phyloP scores from a whole-genome alignment of 2,797 vertebrate species.

The Clamator glandarius region DNA sequence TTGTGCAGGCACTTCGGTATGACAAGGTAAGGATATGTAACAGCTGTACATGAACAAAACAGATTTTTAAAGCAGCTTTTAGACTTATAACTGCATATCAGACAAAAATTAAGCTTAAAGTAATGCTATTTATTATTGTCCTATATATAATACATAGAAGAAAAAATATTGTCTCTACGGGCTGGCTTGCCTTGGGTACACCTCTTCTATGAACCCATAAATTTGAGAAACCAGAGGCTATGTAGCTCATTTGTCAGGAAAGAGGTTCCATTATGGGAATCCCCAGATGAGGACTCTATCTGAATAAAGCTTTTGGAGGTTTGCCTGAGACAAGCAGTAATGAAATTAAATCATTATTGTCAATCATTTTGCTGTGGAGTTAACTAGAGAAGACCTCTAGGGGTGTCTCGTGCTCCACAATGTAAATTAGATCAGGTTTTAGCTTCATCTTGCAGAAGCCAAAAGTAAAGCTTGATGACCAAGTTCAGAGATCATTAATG shows the following conservation, averaged over 20 bases:
- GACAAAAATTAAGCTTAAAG: neutral
- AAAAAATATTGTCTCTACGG: neutral
- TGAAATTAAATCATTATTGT: neutral
- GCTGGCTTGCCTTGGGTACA: neutral
- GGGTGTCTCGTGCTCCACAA: neutral
- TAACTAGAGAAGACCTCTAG: neutral
- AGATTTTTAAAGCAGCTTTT: neutral
- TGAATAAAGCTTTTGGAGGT: neutral
- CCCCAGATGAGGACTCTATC: neutral
- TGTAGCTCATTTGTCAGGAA: neutral
- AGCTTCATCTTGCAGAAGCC: neutral
- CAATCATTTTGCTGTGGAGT: neutral
- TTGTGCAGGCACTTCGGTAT: constrained; percentile 95
- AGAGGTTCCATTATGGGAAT: neutral
- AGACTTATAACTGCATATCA: neutral
- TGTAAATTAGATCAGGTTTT: neutral
- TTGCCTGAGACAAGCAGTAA: neutral
- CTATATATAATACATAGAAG: neutral
- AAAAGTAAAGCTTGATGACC: neutral
- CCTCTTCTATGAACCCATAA: neutral
- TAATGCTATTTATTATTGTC: neutral
- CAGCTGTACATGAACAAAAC: neutral
- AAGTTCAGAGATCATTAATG: neutral
- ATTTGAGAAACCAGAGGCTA: neutral
- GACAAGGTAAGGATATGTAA: constrained; percentile 89